A percentile compares a stretch with the other conserved stretches of the same genome.
Conservation (phyloP, 2,113 vertebrate genomes). For the Antechinus stuartii region DNA sequence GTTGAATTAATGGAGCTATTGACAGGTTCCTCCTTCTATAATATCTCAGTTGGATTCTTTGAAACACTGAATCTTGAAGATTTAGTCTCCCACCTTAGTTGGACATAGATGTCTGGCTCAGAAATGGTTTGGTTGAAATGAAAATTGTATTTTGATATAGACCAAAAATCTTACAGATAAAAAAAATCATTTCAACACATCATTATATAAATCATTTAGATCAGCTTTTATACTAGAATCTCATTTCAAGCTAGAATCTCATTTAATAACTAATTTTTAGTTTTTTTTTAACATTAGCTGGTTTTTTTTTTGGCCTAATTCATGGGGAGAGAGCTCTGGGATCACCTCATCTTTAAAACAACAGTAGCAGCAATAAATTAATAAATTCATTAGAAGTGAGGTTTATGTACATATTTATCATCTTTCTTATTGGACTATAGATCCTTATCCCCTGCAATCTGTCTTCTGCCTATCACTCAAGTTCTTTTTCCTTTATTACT, state of each 20-base stretch:
- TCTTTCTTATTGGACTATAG: not conserved
- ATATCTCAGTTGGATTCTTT: not conserved
- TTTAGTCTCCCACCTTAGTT: not conserved
- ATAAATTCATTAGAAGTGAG: not conserved
- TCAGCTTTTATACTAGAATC: not conserved
- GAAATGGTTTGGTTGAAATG: conserved; percentile 32
- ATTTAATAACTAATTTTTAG: conserved; percentile 32
- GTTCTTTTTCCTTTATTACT: not conserved
- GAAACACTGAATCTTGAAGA: not conserved
- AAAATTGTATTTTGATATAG: not conserved
- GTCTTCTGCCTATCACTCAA: not conserved
- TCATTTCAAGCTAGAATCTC: conserved; percentile 3
- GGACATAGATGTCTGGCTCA: not conserved
- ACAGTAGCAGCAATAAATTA: not conserved
- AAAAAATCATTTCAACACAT: not conserved
- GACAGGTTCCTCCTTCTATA: not conserved
- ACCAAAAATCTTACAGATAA: not conserved
- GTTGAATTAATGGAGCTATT: not conserved
- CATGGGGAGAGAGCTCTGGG: not conserved
- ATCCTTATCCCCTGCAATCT: not conserved
- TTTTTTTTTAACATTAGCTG: conserved; percentile 18
- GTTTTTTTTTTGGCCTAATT: not conserved
- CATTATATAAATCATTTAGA: conserved; percentile 30
- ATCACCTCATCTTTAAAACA: conserved; percentile 27
- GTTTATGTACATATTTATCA: not conserved